These are phyloP conservation scores for Danaus plexippus DNA, from an alignment of 1,140 invertebrate genomes.

Conservation along the genomic window DNA sequence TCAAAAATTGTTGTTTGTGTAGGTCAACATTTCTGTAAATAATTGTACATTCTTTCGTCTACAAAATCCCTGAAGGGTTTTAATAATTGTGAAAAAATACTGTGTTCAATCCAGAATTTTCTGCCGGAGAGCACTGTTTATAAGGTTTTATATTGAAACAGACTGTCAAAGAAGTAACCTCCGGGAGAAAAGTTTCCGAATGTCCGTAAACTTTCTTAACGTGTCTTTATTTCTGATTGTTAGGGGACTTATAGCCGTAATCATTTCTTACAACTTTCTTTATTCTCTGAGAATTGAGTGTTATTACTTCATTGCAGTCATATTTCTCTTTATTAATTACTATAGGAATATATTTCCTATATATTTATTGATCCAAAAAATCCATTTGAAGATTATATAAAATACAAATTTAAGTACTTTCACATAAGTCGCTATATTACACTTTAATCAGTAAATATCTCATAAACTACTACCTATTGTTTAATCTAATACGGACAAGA, in stretches of 20 bases:
- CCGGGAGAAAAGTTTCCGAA: slow-evolving; percentile 40
- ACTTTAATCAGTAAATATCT: no score
- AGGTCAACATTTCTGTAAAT: no score
- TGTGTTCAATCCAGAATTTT: slow-evolving; percentile 39
- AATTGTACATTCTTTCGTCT: background rate
- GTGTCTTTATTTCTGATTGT: slow-evolving; percentile 54
- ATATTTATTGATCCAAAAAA: no score
- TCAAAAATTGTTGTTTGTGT: no score
- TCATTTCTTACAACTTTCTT: slow-evolving; percentile 10
- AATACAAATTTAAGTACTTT: no score
- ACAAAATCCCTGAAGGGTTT: slow-evolving; percentile 21
- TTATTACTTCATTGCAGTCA: no score
- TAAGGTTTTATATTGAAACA: slow-evolving; percentile 47
- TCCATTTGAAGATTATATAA: no score
- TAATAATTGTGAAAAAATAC: slow-evolving; percentile 47
- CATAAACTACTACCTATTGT: no score
- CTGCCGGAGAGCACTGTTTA: slow-evolving; percentile 45
- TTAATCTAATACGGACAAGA: no score
- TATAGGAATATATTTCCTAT: no score
- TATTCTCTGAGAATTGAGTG: background rate
- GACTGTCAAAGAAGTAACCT: slow-evolving; percentile 53
- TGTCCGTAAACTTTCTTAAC: slow-evolving; percentile 40
- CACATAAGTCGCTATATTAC: no score
- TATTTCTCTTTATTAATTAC: no score
- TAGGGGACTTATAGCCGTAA: slow-evolving; percentile 16